Conservation (phyloP, 2,797 vertebrate genomes). For the Sylvilagus floridanus region DNA sequence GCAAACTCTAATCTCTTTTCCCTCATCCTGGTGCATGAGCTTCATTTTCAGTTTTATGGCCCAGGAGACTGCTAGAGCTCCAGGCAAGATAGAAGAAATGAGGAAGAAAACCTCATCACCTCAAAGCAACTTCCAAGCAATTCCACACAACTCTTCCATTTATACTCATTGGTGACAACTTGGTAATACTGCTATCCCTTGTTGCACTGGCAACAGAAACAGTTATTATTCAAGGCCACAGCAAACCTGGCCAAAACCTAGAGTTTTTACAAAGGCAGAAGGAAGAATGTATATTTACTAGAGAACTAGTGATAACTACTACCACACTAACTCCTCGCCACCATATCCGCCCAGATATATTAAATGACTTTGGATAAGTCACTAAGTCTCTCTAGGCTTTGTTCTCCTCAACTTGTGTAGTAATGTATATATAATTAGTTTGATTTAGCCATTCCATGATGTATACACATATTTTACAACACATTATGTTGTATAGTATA, state of each 20-base stretch:
- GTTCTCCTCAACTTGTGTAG: background rate
- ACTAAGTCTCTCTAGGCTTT: background rate
- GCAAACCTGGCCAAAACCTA: background rate
- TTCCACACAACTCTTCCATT: background rate
- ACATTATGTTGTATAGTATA: background rate
- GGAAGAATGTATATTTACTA: background rate
- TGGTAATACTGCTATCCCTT: background rate
- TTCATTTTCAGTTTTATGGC: background rate
- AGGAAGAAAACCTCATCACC: background rate
- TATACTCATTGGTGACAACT: background rate
- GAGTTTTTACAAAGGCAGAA: background rate
- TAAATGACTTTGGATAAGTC: background rate
- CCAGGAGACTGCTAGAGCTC: background rate
- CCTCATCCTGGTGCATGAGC: background rate
- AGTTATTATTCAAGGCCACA: background rate
- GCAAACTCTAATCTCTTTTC: background rate
- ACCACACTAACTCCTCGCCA: background rate
- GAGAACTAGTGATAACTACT: background rate
- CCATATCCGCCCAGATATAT: background rate
- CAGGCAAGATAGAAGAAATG: background rate
- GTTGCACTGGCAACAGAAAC: background rate
- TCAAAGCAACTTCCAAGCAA: background rate
- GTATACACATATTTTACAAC: background rate
- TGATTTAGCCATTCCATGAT: background rate
- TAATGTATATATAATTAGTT: background rate